Evolutionary conservation across 1,140 invertebrate species (phyloP).

Genomic region (Orchestia grillus): DNA sequence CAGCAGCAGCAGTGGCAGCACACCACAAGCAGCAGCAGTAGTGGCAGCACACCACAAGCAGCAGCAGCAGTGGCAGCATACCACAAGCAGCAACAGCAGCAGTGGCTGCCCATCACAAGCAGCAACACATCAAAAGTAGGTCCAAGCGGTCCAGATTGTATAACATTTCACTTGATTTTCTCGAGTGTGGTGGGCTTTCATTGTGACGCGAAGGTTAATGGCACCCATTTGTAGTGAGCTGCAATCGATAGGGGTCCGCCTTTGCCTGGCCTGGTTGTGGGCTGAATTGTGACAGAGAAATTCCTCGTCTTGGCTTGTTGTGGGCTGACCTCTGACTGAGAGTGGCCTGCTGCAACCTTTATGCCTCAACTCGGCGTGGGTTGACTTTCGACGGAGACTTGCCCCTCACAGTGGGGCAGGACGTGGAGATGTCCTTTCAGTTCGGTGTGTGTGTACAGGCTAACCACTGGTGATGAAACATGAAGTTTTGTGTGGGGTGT

Average conservation of each 20-base stretch:
- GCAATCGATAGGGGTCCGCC: background rate
- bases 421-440: no score
- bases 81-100: background rate
- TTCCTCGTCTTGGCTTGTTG: background rate
- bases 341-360: no score
- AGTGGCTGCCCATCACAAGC: background rate
- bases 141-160: background rate
- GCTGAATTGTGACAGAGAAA: background rate
- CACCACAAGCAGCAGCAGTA: background rate
- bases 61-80: background rate
- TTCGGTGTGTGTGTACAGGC: no score
- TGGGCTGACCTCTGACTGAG: no score
- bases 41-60: background rate
- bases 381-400: no score
- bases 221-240: background rate
- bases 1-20: background rate
- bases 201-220: constrained; percentile 46
- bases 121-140: background rate
- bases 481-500: no score
- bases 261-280: background rate
- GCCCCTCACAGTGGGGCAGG: no score
- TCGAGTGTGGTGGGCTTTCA: constrained; percentile 1
- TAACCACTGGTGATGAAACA: no score
- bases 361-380: no score
- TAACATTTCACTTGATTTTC: constrained; percentile 47